Conservation (phyloP, 2,113 vertebrate genomes). For the Ranitomeya variabilis region DNA sequence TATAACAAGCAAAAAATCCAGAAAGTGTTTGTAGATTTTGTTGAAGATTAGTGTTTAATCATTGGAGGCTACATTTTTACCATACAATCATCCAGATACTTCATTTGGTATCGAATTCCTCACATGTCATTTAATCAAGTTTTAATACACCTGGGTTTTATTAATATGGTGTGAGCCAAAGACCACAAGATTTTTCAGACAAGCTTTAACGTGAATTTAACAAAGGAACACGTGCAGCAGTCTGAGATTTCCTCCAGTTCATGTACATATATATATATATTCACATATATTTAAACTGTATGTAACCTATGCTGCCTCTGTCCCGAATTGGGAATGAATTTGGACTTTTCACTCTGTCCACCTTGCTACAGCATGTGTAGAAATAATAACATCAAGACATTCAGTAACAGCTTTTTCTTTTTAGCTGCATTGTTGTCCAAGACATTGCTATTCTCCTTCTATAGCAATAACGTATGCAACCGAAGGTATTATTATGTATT, state of each 20-base stretch:
- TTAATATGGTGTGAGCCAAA: slow-evolving; percentile 75
- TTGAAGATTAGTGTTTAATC: slow-evolving; percentile 73
- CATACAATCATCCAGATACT: slow-evolving; percentile 73
- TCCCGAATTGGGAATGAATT: background rate
- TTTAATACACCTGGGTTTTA: slow-evolving; percentile 73
- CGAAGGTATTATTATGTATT: slow-evolving; percentile 39
- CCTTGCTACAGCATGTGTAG: slow-evolving; percentile 7
- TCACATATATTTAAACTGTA: slow-evolving; percentile 12
- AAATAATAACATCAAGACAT: slow-evolving; percentile 24
- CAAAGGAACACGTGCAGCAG: slow-evolving; percentile 59
- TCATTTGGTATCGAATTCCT: slow-evolving; percentile 78
- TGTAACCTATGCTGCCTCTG: background rate
- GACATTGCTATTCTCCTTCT: slow-evolving; percentile 14
- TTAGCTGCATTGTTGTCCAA: slow-evolving; percentile 19
- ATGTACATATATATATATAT: background rate
- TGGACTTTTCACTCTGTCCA: background rate
- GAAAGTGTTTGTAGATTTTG: slow-evolving; percentile 71
- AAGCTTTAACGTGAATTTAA: slow-evolving; percentile 62
- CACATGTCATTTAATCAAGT: slow-evolving; percentile 74
- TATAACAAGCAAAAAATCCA: slow-evolving; percentile 64
- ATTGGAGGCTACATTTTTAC: slow-evolving; percentile 68
- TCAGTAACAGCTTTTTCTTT: slow-evolving; percentile 11
- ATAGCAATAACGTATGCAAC: slow-evolving; percentile 25
- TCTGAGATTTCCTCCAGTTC: slow-evolving; percentile 4
- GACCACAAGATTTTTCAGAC: slow-evolving; percentile 66